Conservation (phyloP, 2,797 vertebrate species). For the Bradypus variegatus region DNA sequence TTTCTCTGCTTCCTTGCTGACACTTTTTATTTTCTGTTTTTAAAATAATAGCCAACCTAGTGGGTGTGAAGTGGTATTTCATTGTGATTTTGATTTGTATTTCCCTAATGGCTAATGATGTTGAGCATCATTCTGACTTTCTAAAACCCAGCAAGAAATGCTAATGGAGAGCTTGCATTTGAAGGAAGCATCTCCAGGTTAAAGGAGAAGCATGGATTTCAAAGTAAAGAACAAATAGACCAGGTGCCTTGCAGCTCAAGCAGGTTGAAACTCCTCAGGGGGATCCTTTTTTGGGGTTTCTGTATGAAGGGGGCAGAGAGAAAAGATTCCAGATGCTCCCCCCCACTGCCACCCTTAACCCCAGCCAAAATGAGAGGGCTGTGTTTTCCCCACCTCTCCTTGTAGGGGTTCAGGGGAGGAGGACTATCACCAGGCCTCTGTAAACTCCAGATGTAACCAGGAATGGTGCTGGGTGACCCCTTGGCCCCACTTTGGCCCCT, state of each 20-base stretch:
- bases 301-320: background rate
- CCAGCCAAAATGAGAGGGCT: background rate
- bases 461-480: background rate
- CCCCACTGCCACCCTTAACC: too few relatives aligned
- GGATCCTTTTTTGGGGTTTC: background rate
- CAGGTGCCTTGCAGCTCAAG: background rate
- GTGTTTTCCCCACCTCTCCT: background rate
- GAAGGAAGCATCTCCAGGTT: background rate
- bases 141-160: background rate
- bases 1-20: too few relatives aligned
- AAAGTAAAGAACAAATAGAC: background rate
- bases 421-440: background rate
- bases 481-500: too few relatives aligned
- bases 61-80: too few relatives aligned
- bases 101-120: too few relatives aligned
- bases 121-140: background rate
- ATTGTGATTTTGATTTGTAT: too few relatives aligned
- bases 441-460: background rate
- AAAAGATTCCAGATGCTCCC: background rate
- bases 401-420: background rate
- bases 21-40: too few relatives aligned
- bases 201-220: background rate
- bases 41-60: too few relatives aligned
- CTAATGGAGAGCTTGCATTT: background rate
- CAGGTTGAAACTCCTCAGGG: background rate